Evolutionary conservation across 2,113 vertebrate genomes (phyloP).

Genomic region (Turnix velox): DNA sequence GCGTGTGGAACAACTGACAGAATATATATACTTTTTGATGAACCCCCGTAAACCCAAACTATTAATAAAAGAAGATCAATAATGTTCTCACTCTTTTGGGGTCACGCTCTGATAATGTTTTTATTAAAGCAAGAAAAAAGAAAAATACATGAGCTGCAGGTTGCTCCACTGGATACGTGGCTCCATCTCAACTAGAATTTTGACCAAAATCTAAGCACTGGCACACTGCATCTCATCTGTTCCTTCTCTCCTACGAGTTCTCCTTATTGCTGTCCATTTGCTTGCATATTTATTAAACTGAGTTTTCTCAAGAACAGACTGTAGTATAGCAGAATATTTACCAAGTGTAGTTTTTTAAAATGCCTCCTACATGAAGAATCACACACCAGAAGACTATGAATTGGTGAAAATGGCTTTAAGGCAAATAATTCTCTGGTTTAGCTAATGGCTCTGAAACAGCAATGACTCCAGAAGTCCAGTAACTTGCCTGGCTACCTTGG

Average conservation of each 20-base stretch:
- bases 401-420: background rate
- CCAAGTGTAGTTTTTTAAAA: background rate
- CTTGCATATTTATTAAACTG: conserved; percentile 1
- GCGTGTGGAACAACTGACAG: background rate
- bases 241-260: background rate
- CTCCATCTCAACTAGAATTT: background rate
- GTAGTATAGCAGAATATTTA: background rate
- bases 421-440: background rate
- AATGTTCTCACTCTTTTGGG: background rate
- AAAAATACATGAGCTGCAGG: background rate
- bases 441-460: background rate
- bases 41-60: background rate
- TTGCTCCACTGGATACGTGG: background rate
- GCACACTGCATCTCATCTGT: background rate
- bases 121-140: background rate
- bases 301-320: conserved; percentile 14
- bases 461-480: background rate
- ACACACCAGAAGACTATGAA: background rate
- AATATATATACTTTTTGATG: background rate
- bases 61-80: background rate
- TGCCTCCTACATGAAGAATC: background rate
- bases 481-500: background rate
- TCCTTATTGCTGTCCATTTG: background rate
- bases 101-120: background rate
- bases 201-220: conserved; percentile 10